These are phyloP conservation scores for Panthera uncia DNA, from an alignment of 2,113 vertebrate genomes.

Conservation along the genomic window DNA sequence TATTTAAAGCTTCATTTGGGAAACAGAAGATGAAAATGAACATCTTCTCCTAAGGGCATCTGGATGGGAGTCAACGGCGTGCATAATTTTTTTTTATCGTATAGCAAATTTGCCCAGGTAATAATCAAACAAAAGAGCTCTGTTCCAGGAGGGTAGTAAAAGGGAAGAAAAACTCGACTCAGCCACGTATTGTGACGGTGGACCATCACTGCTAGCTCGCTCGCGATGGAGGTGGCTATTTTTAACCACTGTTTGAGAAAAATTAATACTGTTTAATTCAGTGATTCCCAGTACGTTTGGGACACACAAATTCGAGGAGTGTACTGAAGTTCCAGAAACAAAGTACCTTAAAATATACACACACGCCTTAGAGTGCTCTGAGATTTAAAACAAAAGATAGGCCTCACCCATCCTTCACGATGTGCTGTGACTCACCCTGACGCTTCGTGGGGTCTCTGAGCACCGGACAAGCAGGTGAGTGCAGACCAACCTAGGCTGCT, in stretches of 20 bases:
- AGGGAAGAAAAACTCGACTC: slow-evolving; percentile 42
- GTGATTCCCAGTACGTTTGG: not conserved
- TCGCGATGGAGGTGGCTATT: slow-evolving; percentile 16
- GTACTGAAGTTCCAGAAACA: not conserved
- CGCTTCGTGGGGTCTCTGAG: fast-evolving
- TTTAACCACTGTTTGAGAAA: slow-evolving; percentile 31
- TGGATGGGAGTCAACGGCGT: slow-evolving; percentile 27
- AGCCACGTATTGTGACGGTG: not conserved
- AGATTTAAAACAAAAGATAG: not conserved
- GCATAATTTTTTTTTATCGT: slow-evolving; percentile 39
- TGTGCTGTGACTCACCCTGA: fast-evolving
- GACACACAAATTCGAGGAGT: not conserved
- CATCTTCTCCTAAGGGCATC: slow-evolving; percentile 55
- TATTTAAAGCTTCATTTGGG: slow-evolving; percentile 76
- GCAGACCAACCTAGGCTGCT: fast-evolving
- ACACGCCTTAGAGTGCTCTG: too few relatives aligned
- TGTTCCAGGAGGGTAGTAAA: not conserved
- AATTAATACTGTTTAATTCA: slow-evolving; percentile 49
- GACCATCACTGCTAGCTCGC: not conserved
- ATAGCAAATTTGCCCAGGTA: slow-evolving; percentile 67
- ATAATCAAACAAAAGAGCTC: slow-evolving; percentile 51
- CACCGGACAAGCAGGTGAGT: fast-evolving
- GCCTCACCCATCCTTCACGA: too few relatives aligned
- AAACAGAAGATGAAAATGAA: slow-evolving; percentile 78
- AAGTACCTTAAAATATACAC: not conserved